Percentiles rank a stretch among this genome's conserved stretches.
phyloP scores from a whole-genome alignment of 2,888 invertebrate genomes.

The Eupithecia vulgata region DNA sequence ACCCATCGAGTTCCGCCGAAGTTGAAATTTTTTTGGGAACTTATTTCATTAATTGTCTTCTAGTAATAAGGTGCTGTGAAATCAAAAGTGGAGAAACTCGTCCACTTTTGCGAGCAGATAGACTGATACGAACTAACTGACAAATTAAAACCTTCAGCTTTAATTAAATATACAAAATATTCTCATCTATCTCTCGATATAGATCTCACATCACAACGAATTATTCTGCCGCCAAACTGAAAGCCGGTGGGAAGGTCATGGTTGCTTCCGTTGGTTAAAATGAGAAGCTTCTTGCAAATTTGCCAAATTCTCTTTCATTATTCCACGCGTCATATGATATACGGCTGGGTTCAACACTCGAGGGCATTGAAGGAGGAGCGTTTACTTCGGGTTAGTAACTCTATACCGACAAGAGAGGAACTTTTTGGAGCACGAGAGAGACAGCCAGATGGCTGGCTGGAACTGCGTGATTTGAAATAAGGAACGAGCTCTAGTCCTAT shows the following conservation, averaged over 20 bases:
- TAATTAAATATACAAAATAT: not conserved
- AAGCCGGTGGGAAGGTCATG: slow-evolving; percentile 5
- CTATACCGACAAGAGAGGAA: not conserved
- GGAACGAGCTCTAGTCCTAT: too few relatives aligned
- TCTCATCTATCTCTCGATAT: not conserved
- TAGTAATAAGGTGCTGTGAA: too few relatives aligned
- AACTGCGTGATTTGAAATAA: too few relatives aligned
- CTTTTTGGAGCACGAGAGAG: too few relatives aligned
- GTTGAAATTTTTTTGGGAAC: too few relatives aligned
- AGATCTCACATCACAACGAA: not conserved
- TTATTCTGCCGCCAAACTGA: not conserved
- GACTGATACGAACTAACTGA: not conserved
- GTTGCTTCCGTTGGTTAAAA: slow-evolving; percentile 10
- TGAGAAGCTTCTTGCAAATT: slow-evolving; percentile 52
- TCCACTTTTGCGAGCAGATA: not conserved
- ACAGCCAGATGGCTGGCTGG: too few relatives aligned
- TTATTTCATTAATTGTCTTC: too few relatives aligned
- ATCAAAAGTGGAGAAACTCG: not conserved
- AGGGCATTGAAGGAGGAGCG: slow-evolving; percentile 46
- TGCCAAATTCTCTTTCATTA: slow-evolving; percentile 63
- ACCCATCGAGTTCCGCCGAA: too few relatives aligned
- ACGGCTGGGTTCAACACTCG: slow-evolving; percentile 52
- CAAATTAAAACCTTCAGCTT: not conserved
- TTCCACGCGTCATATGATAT: slow-evolving; percentile 55
- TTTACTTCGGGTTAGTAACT: slow-evolving; percentile 44